A percentile compares a stretch with the other conserved stretches of the same genome.
These are phyloP conservation scores for Plecotus auritus DNA, from an alignment of 2,113 vertebrate genomes.

Conservation along the genomic window DNA sequence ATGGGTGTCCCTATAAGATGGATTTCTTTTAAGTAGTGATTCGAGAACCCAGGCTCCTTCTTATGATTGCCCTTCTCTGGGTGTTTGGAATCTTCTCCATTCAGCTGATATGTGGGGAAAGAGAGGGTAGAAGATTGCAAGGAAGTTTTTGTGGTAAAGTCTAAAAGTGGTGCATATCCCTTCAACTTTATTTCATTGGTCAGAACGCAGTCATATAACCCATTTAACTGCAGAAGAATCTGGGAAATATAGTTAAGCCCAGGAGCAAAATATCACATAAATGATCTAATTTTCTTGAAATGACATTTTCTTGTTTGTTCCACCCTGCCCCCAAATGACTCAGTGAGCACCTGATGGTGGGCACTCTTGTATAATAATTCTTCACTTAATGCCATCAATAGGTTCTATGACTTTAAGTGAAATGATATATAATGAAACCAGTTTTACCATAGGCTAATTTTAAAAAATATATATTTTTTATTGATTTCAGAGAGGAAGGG, in stretches of 20 bases:
- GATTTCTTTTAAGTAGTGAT: neutral
- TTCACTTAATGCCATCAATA: neutral
- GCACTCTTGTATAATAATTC: neutral
- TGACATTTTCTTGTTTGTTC: neutral
- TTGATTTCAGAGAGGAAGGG: no score
- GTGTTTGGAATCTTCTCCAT: neutral
- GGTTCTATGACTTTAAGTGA: neutral
- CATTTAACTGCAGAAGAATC: neutral
- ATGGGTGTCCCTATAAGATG: neutral
- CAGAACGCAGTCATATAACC: neutral
- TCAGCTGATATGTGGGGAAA: neutral
- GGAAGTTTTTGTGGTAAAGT: neutral
- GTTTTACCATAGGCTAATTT: neutral
- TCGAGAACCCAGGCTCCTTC: neutral
- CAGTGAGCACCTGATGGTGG: neutral
- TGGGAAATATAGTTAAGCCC: neutral
- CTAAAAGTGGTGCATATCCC: neutral
- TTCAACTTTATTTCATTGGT: neutral
- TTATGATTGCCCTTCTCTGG: neutral
- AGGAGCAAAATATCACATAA: neutral
- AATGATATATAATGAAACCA: neutral
- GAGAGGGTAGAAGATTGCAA: neutral
- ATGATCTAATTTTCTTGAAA: neutral
- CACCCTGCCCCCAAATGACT: neutral
- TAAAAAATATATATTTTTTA: no score